Evolutionary conservation across 2,888 invertebrate genomes (phyloP).

Genomic region (Graphium colonna): DNA sequence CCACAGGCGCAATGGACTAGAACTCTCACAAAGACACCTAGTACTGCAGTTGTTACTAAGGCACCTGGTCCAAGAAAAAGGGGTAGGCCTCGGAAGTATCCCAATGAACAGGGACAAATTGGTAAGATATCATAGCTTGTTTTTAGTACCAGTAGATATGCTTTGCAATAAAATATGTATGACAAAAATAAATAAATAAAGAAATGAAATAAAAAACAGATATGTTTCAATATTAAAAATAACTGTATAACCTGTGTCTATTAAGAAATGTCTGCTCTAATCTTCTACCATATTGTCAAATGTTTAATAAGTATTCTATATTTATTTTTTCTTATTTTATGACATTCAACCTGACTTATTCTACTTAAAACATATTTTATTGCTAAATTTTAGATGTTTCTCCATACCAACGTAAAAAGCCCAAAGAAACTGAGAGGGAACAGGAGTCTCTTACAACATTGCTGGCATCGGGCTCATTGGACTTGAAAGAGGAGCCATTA

Average conservation of each 20-base stretch:
- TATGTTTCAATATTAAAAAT: too few species aligned
- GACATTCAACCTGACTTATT: background rate
- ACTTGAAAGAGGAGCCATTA: conserved; percentile 53
- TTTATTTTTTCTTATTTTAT: background rate
- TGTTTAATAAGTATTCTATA: too few species aligned
- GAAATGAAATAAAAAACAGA: too few species aligned
- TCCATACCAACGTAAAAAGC: conserved; percentile 67
- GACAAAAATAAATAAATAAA: too few species aligned
- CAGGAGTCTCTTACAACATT: conserved; percentile 52
- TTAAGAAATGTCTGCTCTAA: too few species aligned
- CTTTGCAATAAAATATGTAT: too few species aligned
- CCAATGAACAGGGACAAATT: conserved; percentile 70
- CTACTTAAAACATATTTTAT: background rate
- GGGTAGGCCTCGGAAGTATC: conserved; percentile 72
- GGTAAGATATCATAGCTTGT: too few species aligned
- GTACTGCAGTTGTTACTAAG: conserved; percentile 59
- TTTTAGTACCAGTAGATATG: too few species aligned
- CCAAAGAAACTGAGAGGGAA: conserved; percentile 47
- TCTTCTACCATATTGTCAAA: too few species aligned
- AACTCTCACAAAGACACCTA: conserved; percentile 49
- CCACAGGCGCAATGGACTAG: conserved; percentile 62
- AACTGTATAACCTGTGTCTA: too few species aligned
- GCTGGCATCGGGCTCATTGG: conserved; percentile 47
- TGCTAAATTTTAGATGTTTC: conserved; percentile 48
- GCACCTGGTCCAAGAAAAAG: conserved; percentile 62